Percentiles rank a stretch among this genome's conserved stretches.
Conservation (phyloP, 2,797 vertebrate genomes). For the Delichon dasypus region DNA sequence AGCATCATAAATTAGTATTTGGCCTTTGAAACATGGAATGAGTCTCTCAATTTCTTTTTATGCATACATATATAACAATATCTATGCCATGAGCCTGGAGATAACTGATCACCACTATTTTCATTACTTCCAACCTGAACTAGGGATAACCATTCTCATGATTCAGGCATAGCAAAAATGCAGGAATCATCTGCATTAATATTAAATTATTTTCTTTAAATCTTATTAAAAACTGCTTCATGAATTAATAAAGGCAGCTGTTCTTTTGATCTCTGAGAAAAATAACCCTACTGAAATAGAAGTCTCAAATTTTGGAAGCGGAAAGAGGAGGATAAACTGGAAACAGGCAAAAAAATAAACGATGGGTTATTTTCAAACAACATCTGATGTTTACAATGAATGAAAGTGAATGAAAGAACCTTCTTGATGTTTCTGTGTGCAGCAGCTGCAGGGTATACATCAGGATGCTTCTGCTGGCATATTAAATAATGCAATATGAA, state of each 20-base stretch:
- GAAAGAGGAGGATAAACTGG: neutral
- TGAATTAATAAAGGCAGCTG: neutral
- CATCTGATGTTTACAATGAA: neutral
- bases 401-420: neutral
- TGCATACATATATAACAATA: neutral
- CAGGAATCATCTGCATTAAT: neutral
- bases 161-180: neutral
- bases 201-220: neutral
- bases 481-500: neutral
- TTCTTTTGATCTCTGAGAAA: neutral
- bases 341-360: neutral
- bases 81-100: rapidly evolving
- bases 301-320: neutral
- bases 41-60: neutral
- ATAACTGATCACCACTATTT: neutral
- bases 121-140: neutral
- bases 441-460: neutral
- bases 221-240: neutral
- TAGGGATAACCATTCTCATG: neutral
- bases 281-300: neutral
- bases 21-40: neutral
- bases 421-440: neutral
- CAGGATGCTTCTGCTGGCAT: rapidly evolving
- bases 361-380: neutral
- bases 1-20: neutral